These are phyloP conservation scores for Sesamia inferens DNA, from an alignment of 2,888 invertebrate species.

Conservation along the genomic window DNA sequence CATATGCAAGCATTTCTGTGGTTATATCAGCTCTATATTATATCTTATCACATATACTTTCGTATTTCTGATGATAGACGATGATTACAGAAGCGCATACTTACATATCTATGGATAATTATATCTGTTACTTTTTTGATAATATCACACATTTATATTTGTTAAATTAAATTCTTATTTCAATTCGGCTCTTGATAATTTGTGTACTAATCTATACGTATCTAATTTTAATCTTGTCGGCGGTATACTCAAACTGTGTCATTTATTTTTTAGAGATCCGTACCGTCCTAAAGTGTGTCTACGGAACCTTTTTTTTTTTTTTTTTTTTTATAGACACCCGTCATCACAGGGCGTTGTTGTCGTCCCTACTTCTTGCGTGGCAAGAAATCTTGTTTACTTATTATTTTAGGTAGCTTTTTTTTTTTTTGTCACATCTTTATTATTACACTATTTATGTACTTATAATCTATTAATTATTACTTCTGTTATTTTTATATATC, in stretches of 20 bases:
- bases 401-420: no score
- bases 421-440: no score
- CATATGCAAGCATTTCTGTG: neutral
- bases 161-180: conserved; percentile 23
- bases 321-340: no score
- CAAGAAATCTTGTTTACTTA: no score
- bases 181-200: neutral
- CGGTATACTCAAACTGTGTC: neutral
- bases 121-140: conserved; percentile 9
- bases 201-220: neutral
- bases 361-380: no score
- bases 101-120: neutral
- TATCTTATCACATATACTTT: neutral
- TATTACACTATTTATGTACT: no score
- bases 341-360: no score
- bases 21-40: neutral
- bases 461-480: no score
- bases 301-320: no score
- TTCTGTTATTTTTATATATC: no score
- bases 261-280: neutral
- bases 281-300: no score
- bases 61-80: neutral
- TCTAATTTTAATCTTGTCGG: neutral
- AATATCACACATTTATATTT: conserved; percentile 14
- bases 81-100: neutral